Conservation (phyloP, 2,888 invertebrate species). For the Diaphora mendica region DNA sequence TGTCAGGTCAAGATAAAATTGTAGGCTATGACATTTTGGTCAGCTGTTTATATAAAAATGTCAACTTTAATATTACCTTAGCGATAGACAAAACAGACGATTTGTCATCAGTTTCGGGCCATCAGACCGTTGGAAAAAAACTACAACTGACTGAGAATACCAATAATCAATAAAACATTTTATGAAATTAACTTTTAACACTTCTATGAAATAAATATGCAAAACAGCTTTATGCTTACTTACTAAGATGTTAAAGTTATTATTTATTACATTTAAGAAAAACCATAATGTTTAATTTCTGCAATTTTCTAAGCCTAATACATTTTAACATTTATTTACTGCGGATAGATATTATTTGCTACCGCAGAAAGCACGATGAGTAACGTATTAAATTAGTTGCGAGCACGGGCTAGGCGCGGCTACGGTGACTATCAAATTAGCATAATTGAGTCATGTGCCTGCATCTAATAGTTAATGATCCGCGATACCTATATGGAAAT, state of each 20-base stretch:
- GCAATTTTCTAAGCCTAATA: no score
- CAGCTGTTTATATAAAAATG: no score
- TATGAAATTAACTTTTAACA: no score
- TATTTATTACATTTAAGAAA: neutral
- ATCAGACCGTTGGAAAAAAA: neutral
- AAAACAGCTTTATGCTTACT: neutral
- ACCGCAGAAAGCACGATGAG: constrained; percentile 23
- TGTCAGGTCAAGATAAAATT: no score
- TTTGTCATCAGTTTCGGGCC: no score
- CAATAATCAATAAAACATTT: neutral
- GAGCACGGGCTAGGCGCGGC: constrained; percentile 33
- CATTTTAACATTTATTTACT: neutral
- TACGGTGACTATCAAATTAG: constrained; percentile 48
- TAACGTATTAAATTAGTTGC: constrained; percentile 34
- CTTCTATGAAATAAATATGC: neutral
- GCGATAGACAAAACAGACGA: no score
- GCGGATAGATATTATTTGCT: constrained; percentile 24
- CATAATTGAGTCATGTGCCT: constrained; percentile 46
- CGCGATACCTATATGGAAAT: constrained; percentile 40
- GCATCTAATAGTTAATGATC: constrained; percentile 44
- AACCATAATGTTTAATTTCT: neutral
- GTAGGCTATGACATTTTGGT: no score
- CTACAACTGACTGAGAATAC: neutral
- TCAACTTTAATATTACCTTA: no score
- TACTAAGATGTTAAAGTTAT: neutral